phyloP scores from a whole-genome alignment of 1,140 invertebrate genomes.

The Dreissena polymorpha region DNA sequence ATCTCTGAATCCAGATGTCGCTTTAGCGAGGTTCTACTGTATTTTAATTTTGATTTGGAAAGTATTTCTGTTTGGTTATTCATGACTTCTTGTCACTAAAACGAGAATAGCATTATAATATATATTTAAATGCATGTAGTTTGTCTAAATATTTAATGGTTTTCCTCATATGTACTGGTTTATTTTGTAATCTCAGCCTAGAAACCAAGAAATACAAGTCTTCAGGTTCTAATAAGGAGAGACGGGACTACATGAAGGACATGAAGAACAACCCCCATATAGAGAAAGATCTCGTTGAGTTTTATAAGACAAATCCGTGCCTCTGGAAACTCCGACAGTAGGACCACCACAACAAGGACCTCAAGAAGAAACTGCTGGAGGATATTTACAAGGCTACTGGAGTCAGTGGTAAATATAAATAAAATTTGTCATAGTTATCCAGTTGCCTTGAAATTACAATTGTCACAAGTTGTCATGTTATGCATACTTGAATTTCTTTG shows the following conservation, averaged over 20 bases:
- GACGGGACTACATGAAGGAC: slow-evolving; percentile 29
- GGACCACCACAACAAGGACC: slow-evolving; percentile 11
- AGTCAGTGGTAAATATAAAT: slow-evolving; percentile 17
- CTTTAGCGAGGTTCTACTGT: neutral
- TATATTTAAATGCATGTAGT: neutral
- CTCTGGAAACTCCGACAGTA: neutral
- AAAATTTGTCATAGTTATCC: neutral
- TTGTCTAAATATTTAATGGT: slow-evolving; percentile 16
- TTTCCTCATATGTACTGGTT: slow-evolving; percentile 1
- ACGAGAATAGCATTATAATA: neutral
- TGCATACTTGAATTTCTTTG: slow-evolving; percentile 12
- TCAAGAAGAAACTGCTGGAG: slow-evolving; percentile 9
- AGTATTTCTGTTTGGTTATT: slow-evolving; percentile 8
- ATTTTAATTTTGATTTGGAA: slow-evolving; percentile 33
- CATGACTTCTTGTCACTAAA: slow-evolving; percentile 20
- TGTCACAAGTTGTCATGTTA: slow-evolving; percentile 17
- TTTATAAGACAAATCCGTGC: slow-evolving; percentile 7
- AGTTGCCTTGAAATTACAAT: neutral
- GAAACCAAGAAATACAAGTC: slow-evolving; percentile 11
- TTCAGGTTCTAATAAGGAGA: slow-evolving; percentile 22
- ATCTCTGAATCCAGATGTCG: too few species aligned
- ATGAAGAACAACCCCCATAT: slow-evolving; percentile 32
- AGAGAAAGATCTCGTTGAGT: slow-evolving; percentile 12
- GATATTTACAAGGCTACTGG: neutral
- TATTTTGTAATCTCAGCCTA: slow-evolving; percentile 12